A percentile compares a stretch with the other conserved stretches of the same genome.
Conservation (phyloP, 37 sponge, comb jelly and placozoan genomes). For the Bolinopsis microptera region DNA sequence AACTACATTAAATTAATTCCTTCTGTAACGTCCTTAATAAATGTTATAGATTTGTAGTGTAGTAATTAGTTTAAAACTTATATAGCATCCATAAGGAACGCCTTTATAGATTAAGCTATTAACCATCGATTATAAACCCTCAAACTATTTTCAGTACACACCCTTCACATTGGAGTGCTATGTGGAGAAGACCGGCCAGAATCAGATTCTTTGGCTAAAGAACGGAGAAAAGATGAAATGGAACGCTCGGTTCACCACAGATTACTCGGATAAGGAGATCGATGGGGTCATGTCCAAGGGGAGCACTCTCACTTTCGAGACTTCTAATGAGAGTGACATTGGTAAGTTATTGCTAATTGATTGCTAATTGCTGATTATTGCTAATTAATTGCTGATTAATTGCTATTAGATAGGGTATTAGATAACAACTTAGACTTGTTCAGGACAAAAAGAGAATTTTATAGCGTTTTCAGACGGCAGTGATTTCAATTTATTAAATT, state of each 20-base stretch:
- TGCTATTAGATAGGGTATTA: no score
- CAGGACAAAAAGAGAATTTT: no score
- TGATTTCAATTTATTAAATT: no score
- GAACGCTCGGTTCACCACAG: background rate
- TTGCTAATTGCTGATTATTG: background rate
- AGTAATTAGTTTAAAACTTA: no score
- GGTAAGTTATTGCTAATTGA: background rate
- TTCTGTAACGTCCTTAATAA: no score
- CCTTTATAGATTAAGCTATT: no score
- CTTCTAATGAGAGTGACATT: background rate
- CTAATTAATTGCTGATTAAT: background rate
- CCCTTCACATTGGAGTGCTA: slow-evolving; percentile 15
- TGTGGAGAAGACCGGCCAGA: background rate
- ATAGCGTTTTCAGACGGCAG: no score
- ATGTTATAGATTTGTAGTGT: no score
- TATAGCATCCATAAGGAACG: no score
- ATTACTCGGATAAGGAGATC: background rate
- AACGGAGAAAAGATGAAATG: background rate
- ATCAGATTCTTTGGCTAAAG: slow-evolving; percentile 35
- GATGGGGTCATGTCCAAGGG: background rate
- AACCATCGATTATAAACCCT: no score
- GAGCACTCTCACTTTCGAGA: background rate
- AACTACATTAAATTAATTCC: no score
- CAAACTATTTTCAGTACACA: slow-evolving; percentile 16
- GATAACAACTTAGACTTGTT: no score